phyloP scores from a whole-genome alignment of 1,140 invertebrate species.

The Drepana arcuata region DNA sequence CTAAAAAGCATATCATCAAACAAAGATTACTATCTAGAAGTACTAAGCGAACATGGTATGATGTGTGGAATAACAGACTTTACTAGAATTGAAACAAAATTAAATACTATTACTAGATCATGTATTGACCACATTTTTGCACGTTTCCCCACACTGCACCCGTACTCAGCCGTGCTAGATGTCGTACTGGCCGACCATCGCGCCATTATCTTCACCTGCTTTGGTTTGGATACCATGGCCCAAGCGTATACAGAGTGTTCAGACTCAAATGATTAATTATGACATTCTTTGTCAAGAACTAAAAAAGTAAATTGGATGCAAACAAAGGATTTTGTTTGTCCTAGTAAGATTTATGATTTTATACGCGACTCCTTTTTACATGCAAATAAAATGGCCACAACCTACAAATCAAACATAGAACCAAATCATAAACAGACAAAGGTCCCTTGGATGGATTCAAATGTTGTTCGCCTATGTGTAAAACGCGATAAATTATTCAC shows the following conservation, averaged over 20 bases:
- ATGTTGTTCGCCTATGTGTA: conserved; percentile 15
- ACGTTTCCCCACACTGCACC: conserved; percentile 20
- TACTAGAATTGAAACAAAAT: conserved; percentile 23
- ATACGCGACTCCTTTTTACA: conserved; percentile 12
- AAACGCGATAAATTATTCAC: conserved; percentile 21
- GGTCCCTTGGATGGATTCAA: conserved; percentile 22
- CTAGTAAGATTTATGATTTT: conserved; percentile 15
- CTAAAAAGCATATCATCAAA: conserved; percentile 18
- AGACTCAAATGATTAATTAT: conserved; percentile 14
- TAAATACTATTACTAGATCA: conserved; percentile 22
- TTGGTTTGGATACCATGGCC: background rate
- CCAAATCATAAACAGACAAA: conserved; percentile 1
- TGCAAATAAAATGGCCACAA: conserved; percentile 8
- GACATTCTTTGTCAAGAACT: conserved; percentile 15
- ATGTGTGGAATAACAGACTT: conserved; percentile 29
- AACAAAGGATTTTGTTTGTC: conserved; percentile 10
- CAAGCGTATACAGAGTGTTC: conserved; percentile 17
- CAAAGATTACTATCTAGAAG: conserved; percentile 18
- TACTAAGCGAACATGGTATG: conserved; percentile 20
- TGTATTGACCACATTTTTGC: conserved; percentile 31
- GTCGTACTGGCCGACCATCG: conserved; percentile 27
- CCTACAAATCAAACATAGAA: conserved; percentile 4
- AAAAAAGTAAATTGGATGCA: conserved; percentile 13
- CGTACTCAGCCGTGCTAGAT: conserved; percentile 26
- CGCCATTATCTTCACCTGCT: conserved; percentile 17